phyloP scores from a whole-genome alignment of 2,113 vertebrate genomes.

The Centropristis striata region DNA sequence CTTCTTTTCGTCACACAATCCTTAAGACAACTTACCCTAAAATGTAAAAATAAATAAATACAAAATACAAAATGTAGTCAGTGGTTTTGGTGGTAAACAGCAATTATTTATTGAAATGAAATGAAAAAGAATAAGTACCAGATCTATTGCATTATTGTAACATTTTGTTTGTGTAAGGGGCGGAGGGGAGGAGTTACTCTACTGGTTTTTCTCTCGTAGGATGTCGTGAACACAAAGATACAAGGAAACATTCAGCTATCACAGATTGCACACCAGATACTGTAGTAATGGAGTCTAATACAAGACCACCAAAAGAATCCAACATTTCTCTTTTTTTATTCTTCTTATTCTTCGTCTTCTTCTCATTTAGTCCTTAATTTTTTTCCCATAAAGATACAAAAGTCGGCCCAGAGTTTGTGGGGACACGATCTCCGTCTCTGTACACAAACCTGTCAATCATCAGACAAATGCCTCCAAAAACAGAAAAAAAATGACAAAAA shows the following conservation, averaged over 20 bases:
- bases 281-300: constrained; percentile 94
- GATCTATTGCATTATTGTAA: constrained; percentile 97
- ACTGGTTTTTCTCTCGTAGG: constrained; percentile 84
- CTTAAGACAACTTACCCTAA: background rate
- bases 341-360: constrained; percentile 18
- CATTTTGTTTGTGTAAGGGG: constrained; percentile 89
- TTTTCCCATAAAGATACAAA: constrained; percentile 90
- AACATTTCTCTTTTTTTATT: constrained; percentile 40
- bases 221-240: constrained; percentile 97
- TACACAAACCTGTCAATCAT: constrained; percentile 92
- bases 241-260: constrained; percentile 98
- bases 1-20: no score
- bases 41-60: constrained; percentile 8
- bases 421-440: constrained; percentile 88
- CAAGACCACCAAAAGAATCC: constrained; percentile 89
- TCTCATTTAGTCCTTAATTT: constrained; percentile 80
- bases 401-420: constrained; percentile 89
- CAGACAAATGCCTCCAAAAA: constrained; percentile 77
- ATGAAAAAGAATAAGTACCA: constrained; percentile 96
- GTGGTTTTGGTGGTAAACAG: constrained; percentile 91
- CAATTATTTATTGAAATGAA: constrained; percentile 98
- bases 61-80: background rate
- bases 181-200: constrained; percentile 82
- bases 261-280: constrained; percentile 97
- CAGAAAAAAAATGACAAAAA: constrained; percentile 24